Conservation (phyloP, 2,113 vertebrate species). For the Caretta caretta region DNA sequence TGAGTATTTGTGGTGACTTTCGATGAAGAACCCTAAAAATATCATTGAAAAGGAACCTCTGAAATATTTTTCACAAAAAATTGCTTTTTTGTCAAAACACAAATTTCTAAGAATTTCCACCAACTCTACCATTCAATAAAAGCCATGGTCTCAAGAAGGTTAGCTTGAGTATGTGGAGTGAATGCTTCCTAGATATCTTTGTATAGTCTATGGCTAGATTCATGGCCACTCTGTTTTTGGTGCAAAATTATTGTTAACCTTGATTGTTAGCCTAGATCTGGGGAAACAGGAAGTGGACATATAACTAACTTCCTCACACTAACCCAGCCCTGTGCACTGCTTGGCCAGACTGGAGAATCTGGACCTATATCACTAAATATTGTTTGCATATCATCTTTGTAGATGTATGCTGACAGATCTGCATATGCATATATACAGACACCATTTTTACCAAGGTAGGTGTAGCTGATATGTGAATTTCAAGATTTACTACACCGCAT, state of each 20-base stretch:
- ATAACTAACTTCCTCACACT: not conserved
- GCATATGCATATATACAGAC: too few relatives aligned
- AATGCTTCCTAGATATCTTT: not conserved
- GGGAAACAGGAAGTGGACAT: not conserved
- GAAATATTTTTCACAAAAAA: not conserved
- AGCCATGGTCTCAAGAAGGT: not conserved
- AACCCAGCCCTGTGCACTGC: not conserved
- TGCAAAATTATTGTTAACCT: not conserved
- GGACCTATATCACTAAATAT: not conserved
- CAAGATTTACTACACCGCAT: too few relatives aligned
- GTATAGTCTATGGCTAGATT: not conserved
- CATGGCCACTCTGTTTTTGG: not conserved
- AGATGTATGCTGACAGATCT: not conserved
- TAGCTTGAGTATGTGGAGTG: not conserved
- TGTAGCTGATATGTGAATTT: too few relatives aligned
- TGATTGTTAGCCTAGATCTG: not conserved
- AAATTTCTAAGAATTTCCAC: not conserved
- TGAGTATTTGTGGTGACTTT: not conserved
- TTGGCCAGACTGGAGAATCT: not conserved
- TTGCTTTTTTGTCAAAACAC: not conserved
- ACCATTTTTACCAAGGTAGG: too few relatives aligned
- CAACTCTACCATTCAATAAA: not conserved
- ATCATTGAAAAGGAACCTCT: not conserved
- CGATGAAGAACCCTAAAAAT: accelerated
- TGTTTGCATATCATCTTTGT: not conserved